These are phyloP conservation scores for Synchiropus splendidus DNA, from an alignment of 2,113 vertebrate genomes.

Conservation along the genomic window DNA sequence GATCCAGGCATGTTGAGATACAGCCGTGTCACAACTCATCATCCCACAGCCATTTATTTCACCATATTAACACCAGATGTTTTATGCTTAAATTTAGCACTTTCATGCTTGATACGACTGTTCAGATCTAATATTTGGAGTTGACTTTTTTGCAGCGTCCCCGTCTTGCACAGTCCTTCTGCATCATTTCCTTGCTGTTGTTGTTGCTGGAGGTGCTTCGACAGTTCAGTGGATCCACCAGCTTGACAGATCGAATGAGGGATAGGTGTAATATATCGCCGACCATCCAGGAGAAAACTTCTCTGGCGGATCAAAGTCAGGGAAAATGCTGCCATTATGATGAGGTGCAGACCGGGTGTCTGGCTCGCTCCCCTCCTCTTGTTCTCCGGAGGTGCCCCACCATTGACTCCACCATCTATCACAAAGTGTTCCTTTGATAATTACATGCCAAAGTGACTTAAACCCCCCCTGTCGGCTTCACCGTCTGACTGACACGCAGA, in stretches of 20 bases:
- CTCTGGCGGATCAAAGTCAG: constrained; percentile 44
- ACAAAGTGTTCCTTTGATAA: constrained; percentile 67
- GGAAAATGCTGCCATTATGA: constrained; percentile 54
- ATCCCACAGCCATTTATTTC: too few species aligned
- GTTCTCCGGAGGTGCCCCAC: constrained; percentile 28
- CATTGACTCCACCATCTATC: constrained; percentile 55
- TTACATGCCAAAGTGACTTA: constrained; percentile 70
- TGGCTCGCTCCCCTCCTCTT: constrained; percentile 27
- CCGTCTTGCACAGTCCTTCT: too few species aligned
- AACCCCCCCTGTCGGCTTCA: constrained; percentile 45
- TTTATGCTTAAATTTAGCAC: too few species aligned
- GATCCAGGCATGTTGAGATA: too few species aligned
- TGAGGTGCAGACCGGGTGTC: constrained; percentile 30
- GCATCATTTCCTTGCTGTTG: too few species aligned
- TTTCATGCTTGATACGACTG: too few species aligned
- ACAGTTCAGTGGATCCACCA: constrained; percentile 44
- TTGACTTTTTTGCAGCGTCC: too few species aligned
- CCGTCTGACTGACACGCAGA: constrained; percentile 55
- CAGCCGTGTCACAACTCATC: too few species aligned
- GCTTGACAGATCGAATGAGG: constrained; percentile 46
- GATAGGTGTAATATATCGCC: constrained; percentile 34
- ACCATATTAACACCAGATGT: too few species aligned
- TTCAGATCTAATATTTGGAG: too few species aligned
- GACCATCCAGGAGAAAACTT: constrained; percentile 21
- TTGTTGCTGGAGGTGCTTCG: constrained; percentile 12